phyloP scores from a whole-genome alignment of 2,888 invertebrate species.

The Hartigia nigra region DNA sequence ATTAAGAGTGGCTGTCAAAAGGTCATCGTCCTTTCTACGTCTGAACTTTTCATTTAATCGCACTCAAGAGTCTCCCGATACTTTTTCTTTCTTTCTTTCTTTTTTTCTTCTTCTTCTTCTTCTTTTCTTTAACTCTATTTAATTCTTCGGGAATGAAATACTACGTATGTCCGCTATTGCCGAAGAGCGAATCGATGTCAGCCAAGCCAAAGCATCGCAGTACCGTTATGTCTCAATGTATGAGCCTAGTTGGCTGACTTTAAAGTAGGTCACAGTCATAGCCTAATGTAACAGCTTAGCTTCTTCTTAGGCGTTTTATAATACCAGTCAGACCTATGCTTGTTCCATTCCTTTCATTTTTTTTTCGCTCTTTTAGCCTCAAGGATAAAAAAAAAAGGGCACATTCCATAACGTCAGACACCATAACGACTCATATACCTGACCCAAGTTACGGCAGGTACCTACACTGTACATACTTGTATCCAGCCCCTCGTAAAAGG shows the following conservation, averaged over 20 bases:
- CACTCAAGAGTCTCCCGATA: neutral
- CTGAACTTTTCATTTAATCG: neutral
- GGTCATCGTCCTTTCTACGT: neutral
- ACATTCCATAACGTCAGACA: conserved; percentile 19
- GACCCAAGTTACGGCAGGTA: neutral
- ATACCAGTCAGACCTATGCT: conserved; percentile 23
- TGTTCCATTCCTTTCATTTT: neutral
- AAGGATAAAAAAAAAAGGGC: conserved; percentile 3
- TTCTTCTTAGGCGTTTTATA: conserved; percentile 41
- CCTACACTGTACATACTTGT: neutral
- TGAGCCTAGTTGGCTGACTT: conserved; percentile 56
- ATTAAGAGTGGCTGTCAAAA: neutral
- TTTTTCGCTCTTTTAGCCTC: neutral
- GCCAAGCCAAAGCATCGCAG: conserved; percentile 53
- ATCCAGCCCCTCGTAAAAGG: neutral
- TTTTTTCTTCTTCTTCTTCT: neutral
- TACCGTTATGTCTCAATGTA: conserved; percentile 65
- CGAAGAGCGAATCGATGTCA: conserved; percentile 58
- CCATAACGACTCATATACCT: conserved; percentile 14
- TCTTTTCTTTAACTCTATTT: neutral
- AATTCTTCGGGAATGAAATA: conserved; percentile 2
- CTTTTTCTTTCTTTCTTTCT: neutral
- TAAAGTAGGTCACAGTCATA: conserved; percentile 63
- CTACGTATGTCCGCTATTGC: conserved; percentile 20
- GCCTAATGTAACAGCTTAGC: conserved; percentile 56